Evolutionary conservation across 2,797 vertebrate species (phyloP), one percentile per base, ranked within the genome.

Genomic region (Brachymystax lenok): DNA sequence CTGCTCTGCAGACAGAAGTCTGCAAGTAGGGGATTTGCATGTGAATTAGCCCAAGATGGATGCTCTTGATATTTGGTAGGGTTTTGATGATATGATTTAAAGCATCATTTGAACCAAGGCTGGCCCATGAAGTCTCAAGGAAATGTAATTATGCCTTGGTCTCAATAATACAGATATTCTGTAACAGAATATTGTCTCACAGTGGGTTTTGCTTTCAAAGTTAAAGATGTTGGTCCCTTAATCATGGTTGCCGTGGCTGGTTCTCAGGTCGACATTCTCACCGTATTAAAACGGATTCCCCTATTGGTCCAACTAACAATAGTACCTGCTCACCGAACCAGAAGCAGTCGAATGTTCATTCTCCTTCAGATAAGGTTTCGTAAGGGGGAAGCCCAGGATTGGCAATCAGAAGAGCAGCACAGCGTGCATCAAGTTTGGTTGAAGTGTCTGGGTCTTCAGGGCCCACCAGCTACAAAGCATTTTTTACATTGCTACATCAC

Each of bases 71-170:
- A 88, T 83, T 72, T 7, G 73, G 80, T 85, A 21, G 0, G 46
- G 19, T 71, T 21, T 0, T 72, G 68, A 77, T 82, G 75, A 82
- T 80, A 84, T 83, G 71, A 74, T 84, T 84, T 76, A 56, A 80
- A 68, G 82, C 33, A 51, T 77, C 71, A 52, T 16, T 56, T 1
- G 1, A 56, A 56, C 14, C 19, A 56, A 56, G 19, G 52, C 14
- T 16, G 19, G 1, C 3, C 40, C 40, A 56, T 4, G 52, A 56
- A 56, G 19, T 56, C 14, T 56, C 52, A 19, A 19, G 52, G 40
- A 56, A 19, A 4, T 56, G 2, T 5, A 19, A 56, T 56, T 56
- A 3, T 56, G 52, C 14, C 5, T 56, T 56, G 40, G 40, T 40
- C 40, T 40, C 8, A 40, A 40, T 40, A 40, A 40, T 40, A 40